phyloP scores from a whole-genome alignment of 2,797 vertebrate species.

The Sebastolobus altivelis region DNA sequence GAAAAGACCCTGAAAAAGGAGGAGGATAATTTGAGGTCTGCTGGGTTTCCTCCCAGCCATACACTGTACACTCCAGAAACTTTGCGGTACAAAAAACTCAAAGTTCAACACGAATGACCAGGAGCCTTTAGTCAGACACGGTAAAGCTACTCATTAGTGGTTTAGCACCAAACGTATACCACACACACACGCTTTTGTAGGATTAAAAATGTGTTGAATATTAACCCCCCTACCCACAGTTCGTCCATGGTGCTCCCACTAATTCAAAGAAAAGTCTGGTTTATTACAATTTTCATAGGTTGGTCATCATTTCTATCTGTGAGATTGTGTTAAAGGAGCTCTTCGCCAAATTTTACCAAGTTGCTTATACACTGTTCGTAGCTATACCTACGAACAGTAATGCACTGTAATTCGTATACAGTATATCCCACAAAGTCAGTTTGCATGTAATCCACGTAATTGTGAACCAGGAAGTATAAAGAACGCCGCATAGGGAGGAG shows the following conservation, averaged over 20 bases:
- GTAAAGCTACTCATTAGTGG: constrained; percentile 69
- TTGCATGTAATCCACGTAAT: too few relatives aligned
- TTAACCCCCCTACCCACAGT: constrained; percentile 16
- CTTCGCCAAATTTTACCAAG: background rate
- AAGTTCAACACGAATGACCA: constrained; percentile 68
- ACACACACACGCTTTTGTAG: background rate
- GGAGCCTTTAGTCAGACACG: constrained; percentile 60
- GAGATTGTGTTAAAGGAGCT: background rate
- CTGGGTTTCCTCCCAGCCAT: constrained; percentile 73
- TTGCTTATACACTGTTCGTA: too few relatives aligned
- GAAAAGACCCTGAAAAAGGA: constrained; percentile 75
- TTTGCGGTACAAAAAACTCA: constrained; percentile 41
- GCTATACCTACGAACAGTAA: fast-evolving
- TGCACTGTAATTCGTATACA: too few relatives aligned
- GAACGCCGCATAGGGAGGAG: fast-evolving
- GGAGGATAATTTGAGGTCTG: constrained; percentile 77
- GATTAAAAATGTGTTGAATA: constrained; percentile 27
- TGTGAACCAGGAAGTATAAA: too few relatives aligned
- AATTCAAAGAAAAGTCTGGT: constrained; percentile 12
- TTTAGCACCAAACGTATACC: constrained; percentile 41
- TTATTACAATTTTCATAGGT: background rate
- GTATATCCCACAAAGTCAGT: too few relatives aligned
- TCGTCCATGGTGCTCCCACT: background rate
- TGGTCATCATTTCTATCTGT: background rate
- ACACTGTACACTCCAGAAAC: constrained; percentile 60